These are phyloP conservation scores for Campopleginae sp. DNA, from an alignment of 2,888 invertebrate species.

Conservation along the genomic window DNA sequence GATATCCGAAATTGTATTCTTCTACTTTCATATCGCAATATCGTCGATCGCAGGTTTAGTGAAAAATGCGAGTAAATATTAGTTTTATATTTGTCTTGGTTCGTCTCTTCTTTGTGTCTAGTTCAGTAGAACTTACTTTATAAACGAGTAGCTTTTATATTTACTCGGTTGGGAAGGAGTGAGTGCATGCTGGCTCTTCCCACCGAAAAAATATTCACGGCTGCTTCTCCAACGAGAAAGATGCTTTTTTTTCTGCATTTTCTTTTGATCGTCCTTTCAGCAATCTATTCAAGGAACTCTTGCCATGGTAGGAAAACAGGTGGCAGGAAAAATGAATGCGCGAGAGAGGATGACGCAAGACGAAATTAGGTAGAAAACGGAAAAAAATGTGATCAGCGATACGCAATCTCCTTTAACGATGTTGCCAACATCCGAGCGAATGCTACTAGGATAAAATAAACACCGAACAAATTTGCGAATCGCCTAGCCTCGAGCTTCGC, in stretches of 20 bases:
- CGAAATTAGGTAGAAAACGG: background rate
- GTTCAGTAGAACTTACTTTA: slow-evolving; percentile 3
- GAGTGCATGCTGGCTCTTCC: slow-evolving; percentile 4
- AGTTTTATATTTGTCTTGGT: background rate
- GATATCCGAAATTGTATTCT: slow-evolving; percentile 9
- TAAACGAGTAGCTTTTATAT: slow-evolving; percentile 28
- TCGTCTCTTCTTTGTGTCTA: background rate
- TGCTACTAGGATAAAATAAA: slow-evolving; percentile 50
- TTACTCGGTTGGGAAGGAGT: slow-evolving; percentile 2
- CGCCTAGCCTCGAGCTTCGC: slow-evolving; percentile 26
- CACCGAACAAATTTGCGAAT: slow-evolving; percentile 45
- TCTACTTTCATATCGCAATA: background rate
- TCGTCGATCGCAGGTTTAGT: background rate
- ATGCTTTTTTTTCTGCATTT: slow-evolving; percentile 19
- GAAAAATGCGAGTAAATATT: slow-evolving; percentile 36
- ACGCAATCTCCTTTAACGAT: slow-evolving; percentile 43
- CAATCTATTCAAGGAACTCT: background rate
- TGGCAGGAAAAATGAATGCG: background rate
- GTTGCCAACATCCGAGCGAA: slow-evolving; percentile 37
- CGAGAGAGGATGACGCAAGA: background rate
- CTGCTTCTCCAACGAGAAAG: background rate
- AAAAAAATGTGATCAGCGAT: slow-evolving; percentile 1
- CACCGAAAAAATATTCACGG: background rate
- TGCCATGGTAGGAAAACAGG: background rate
- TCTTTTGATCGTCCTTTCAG: background rate